Percentiles rank a stretch among this genome's conserved stretches.
Conservation (phyloP, 1,140 invertebrate species). For the Drosophila lacteicornis region DNA sequence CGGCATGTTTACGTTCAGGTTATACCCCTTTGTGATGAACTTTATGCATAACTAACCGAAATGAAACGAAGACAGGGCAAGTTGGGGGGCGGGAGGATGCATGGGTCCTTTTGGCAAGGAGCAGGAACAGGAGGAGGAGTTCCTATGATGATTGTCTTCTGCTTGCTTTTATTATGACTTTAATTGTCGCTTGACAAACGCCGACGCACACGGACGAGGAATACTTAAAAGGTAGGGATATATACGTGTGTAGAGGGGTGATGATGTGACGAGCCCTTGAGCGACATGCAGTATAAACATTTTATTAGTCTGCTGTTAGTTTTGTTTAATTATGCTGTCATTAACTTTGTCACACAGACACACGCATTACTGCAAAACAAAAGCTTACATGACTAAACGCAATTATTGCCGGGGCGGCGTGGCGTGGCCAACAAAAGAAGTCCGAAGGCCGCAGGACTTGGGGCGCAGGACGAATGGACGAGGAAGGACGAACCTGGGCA, state of each 20-base stretch:
- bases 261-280: slow-evolving; percentile 41
- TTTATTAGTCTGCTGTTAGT: slow-evolving; percentile 81
- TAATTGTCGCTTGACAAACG: slow-evolving; percentile 70
- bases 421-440: slow-evolving; percentile 48
- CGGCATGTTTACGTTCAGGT: slow-evolving; percentile 45
- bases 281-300: slow-evolving; percentile 66
- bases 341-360: slow-evolving; percentile 74
- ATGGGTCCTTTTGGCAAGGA: background rate
- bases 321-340: slow-evolving; percentile 83
- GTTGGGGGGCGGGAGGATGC: background rate
- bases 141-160: slow-evolving; percentile 54
- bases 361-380: slow-evolving; percentile 49
- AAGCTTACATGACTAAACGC: slow-evolving; percentile 80
- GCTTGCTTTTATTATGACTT: slow-evolving; percentile 69
- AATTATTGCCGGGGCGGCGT: slow-evolving; percentile 63
- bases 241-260: background rate
- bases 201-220: slow-evolving; percentile 12
- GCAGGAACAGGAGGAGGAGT: background rate
- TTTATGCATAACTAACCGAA: slow-evolving; percentile 64
- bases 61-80: background rate
- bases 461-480: slow-evolving; percentile 10
- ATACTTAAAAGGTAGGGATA: slow-evolving; percentile 2
- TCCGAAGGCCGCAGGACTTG: slow-evolving; percentile 15
- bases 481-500: slow-evolving; percentile 10
- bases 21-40: slow-evolving; percentile 59